Conservation (phyloP, 2,888 invertebrate species). For the Callosobruchus maculatus region DNA sequence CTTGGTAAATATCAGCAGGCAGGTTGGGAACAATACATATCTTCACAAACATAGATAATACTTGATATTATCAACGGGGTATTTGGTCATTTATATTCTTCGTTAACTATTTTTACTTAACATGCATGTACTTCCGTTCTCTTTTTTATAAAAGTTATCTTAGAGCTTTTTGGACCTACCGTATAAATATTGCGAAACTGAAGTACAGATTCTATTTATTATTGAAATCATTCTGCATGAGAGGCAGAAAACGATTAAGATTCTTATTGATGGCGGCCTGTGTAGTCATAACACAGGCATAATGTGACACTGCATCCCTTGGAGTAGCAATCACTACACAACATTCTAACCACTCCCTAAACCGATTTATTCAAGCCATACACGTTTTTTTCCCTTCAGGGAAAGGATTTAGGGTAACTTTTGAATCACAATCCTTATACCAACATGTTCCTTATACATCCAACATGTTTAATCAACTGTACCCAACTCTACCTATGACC, state of each 20-base stretch:
- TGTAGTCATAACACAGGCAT: too few relatives aligned
- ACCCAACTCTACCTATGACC: too few relatives aligned
- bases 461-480: too few relatives aligned
- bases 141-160: background rate
- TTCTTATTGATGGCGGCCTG: too few relatives aligned
- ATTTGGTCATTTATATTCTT: background rate
- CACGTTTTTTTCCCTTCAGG: too few relatives aligned
- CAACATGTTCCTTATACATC: too few relatives aligned
- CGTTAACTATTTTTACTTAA: background rate
- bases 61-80: background rate
- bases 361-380: too few relatives aligned
- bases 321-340: too few relatives aligned
- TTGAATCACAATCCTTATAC: too few relatives aligned
- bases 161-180: background rate
- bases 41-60: background rate
- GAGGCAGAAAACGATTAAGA: background rate
- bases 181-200: background rate
- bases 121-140: background rate
- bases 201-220: background rate
- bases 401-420: too few relatives aligned
- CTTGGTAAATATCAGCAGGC: slow-evolving; percentile 81
- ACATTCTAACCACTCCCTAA: too few relatives aligned
- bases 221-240: background rate
- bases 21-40: slow-evolving; percentile 23
- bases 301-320: too few relatives aligned